Percentiles rank a stretch among this genome's conserved stretches.
phyloP scores from a whole-genome alignment of 2,888 invertebrate genomes.

The Cyaniris semiargus region DNA sequence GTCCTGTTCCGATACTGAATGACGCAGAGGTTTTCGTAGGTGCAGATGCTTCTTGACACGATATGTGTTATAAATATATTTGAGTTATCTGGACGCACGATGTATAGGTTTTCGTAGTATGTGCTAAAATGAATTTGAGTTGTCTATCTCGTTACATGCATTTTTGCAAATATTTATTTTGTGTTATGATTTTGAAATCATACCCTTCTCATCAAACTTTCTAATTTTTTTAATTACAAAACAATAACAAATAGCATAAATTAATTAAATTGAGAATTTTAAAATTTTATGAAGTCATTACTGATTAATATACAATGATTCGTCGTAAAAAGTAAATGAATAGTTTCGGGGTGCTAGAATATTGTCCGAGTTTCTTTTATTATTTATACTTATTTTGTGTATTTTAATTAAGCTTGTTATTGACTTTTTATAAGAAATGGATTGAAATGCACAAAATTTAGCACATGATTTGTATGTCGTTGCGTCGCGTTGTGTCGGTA shows the following conservation, averaged over 20 bases:
- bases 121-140: too few relatives aligned
- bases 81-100: background rate
- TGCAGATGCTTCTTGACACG: background rate
- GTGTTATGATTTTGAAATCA: background rate
- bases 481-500: constrained; percentile 22
- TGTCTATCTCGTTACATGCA: background rate
- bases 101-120: too few relatives aligned
- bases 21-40: background rate
- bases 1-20: constrained; percentile 63
- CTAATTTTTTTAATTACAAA: too few relatives aligned
- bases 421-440: background rate
- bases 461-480: constrained; percentile 5
- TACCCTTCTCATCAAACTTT: too few relatives aligned
- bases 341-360: background rate
- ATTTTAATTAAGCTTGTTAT: background rate
- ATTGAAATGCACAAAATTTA: constrained; percentile 10
- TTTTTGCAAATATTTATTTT: background rate
- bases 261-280: too few relatives aligned
- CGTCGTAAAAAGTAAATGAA: background rate
- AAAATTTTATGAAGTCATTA: too few relatives aligned
- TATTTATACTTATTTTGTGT: background rate
- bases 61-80: background rate
- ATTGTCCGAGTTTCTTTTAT: background rate
- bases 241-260: too few relatives aligned
- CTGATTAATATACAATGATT: too few relatives aligned